These are phyloP conservation scores for Frankliniella fusca DNA, from an alignment of 2,888 invertebrate species.

Conservation along the genomic window DNA sequence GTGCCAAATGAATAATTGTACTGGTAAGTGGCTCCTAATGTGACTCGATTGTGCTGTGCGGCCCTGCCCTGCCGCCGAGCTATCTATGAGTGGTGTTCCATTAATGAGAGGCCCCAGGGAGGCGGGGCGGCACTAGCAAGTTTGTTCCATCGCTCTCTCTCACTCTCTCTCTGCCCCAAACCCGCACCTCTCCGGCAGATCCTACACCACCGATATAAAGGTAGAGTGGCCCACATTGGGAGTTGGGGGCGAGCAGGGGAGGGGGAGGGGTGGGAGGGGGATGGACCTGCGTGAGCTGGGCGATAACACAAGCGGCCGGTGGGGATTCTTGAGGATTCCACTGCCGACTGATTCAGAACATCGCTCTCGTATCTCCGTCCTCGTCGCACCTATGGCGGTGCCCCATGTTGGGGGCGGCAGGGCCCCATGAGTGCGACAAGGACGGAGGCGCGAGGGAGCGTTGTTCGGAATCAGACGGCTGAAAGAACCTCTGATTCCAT, in stretches of 20 bases:
- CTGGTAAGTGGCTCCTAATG: constrained; percentile 22
- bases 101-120: not conserved
- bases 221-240: not conserved
- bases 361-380: no score
- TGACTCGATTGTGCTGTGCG: not conserved
- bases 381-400: no score
- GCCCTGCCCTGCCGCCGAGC: not conserved
- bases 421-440: no score
- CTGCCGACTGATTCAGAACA: no score
- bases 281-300: constrained; percentile 10
- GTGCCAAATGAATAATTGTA: constrained; percentile 11
- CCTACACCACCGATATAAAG: not conserved
- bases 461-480: no score
- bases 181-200: no score
- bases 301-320: not conserved
- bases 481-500: constrained; percentile 20
- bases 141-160: not conserved
- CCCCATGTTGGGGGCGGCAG: no score
- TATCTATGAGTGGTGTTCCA: constrained; percentile 6
- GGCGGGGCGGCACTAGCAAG: not conserved
- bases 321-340: not conserved
- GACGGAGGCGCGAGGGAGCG: no score
- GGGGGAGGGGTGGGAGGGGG: not conserved
- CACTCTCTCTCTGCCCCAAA: no score
- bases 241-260: not conserved